Evolutionary conservation across 2,888 invertebrate species (phyloP).

Genomic region (Brachycybe producta): DNA sequence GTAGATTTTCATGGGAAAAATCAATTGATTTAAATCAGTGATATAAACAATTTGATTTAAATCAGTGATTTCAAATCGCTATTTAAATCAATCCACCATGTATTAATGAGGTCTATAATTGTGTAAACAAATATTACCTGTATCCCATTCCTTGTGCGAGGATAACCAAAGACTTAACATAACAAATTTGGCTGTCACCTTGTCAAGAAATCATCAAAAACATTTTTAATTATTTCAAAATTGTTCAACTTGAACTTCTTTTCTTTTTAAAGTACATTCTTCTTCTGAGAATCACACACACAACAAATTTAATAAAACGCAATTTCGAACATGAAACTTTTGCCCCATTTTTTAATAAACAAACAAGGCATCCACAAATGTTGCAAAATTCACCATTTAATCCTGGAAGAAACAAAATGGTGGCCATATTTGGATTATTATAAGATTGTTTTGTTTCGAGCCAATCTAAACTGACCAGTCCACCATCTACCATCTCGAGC

Average conservation of each 20-base stretch:
- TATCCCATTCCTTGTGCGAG: conserved; percentile 8
- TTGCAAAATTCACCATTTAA: conserved; percentile 11
- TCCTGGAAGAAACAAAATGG: conserved; percentile 12
- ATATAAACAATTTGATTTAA: too few relatives aligned
- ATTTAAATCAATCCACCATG: too few relatives aligned
- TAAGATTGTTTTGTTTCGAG: conserved; percentile 11
- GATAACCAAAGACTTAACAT: conserved; percentile 11
- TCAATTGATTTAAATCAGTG: too few relatives aligned
- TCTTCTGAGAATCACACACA: too few relatives aligned
- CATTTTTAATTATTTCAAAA: not conserved
- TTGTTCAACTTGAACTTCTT: not conserved
- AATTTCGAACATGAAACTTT: too few relatives aligned
- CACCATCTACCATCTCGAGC: conserved; percentile 1
- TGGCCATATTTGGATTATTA: conserved; percentile 6
- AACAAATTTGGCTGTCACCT: conserved; percentile 13
- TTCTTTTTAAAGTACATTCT: not conserved
- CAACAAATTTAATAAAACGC: too few relatives aligned
- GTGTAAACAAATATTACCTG: conserved; percentile 5
- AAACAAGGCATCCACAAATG: too few relatives aligned
- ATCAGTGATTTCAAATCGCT: too few relatives aligned
- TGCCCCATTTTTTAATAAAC: too few relatives aligned
- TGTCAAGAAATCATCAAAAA: not conserved
- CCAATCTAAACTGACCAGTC: conserved; percentile 11
- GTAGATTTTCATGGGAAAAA: too few relatives aligned
- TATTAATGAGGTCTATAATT: not conserved